Base-by-base conservation (phyloP, 2,797 vertebrate genomes). In the Chelon labrosus region DNA sequence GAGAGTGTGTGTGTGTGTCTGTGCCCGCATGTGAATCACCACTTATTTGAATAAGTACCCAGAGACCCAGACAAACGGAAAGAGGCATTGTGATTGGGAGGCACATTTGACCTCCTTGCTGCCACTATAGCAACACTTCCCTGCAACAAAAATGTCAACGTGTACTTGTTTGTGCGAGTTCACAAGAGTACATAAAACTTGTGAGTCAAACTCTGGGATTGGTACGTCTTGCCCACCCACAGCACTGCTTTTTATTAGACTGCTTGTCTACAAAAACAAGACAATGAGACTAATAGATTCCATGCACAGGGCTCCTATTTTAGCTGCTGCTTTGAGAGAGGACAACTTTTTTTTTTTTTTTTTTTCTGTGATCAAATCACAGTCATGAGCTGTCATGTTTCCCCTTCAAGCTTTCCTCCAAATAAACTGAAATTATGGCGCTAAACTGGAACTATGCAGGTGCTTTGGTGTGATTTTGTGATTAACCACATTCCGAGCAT, bases 11-110 rank as follows among this genome's bases (percentile, higher is more conserved):
- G 54, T 61, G 44, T 73, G 62, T 52, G 62, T 58, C 54, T 57
- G 56, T 56, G 37, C 58, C 55, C 62, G 57, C 19, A 4, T 67
- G 80, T 86, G 77, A 89, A 71, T 91, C 89, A 86, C 41, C 27
- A 22, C 69, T 76, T 71, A 70, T 92, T 84, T 88, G 77, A 88
- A 84, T 86, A 88, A 89, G 73, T 71, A 81, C 73, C 70, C 71
- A 41, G 76, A 79, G 80, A 86, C 50, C 61, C 70, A 90, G 89
- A 89, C 84, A 80, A 79, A 89, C 20, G 19, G 70, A 87, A 81
- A 82, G 75, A 74, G 76, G 59, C 71, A 82, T 75, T 78, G 85
- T 82, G 84, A 90, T 86, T 71, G 51, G 73, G 77, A 88, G 64
- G 57, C 70, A 81, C 78, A 85, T 77, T 90, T 86, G 75, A 87